phyloP scores from a whole-genome alignment of 2,888 invertebrate genomes.

The Phengaris arion region DNA sequence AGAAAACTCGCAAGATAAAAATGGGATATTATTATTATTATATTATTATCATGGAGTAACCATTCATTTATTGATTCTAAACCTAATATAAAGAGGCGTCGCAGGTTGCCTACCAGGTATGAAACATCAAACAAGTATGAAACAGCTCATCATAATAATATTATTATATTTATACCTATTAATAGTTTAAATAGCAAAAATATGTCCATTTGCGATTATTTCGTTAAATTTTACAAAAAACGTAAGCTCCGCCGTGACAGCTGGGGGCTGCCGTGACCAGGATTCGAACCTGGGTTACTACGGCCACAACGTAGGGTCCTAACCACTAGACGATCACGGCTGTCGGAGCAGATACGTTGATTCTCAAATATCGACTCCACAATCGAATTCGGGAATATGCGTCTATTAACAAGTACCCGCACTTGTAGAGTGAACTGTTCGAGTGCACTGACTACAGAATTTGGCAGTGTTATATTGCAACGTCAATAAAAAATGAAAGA shows the following conservation, averaged over 20 bases:
- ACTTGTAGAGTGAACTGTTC: neutral
- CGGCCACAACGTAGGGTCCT: constrained; percentile 88
- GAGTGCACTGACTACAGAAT: neutral
- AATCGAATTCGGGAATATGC: neutral
- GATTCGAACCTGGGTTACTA: constrained; percentile 89
- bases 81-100: no score
- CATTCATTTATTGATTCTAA: no score
- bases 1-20: neutral
- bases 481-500: neutral
- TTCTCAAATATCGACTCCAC: neutral
- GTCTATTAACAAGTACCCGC: neutral
- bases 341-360: constrained; percentile 39
- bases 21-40: no score
- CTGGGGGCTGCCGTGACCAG: constrained; percentile 82
- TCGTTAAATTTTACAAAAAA: neutral
- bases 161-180: no score
- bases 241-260: constrained; percentile 2
- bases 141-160: no score
- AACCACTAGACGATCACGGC: constrained; percentile 85
- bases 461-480: constrained; percentile 11
- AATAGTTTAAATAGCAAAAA: no score
- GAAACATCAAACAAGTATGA: no score
- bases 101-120: no score
- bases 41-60: no score
- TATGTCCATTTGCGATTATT: no score